Base-by-base conservation (phyloP, 2,888 invertebrate species). In the Drosophila koepferae region DNA sequence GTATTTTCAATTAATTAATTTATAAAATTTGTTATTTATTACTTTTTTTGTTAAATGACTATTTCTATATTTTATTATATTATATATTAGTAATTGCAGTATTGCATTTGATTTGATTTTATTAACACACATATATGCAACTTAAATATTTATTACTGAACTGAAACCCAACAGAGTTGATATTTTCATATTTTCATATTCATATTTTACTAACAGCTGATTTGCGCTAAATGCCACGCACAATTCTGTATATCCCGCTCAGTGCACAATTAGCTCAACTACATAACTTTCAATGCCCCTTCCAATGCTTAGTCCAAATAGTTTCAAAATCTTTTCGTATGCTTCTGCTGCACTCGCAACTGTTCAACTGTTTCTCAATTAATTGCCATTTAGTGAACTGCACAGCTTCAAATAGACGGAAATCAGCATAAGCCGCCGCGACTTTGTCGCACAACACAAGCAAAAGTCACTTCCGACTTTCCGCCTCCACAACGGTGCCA, bases 321-420 rank as follows among this genome's bases (percentile, higher is more conserved):
- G 28, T 20, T 14, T 20, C 12, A 7, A 20, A 6, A 9, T 3
- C 14, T 28, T 7, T 34, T 2, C 20, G n/a, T 43, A 40, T 56
- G 10, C 49, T 36, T 16, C 16, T 18, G 54, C 18, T 20, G 23
- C n/a, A 20, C 36, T 36, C 20, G n/a, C 43, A 56, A 5, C 44
- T 20, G 49, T 41, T 41, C 49, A 56, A 63, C 53, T 67, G 60
- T 58, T 73, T 79, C 63, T 67, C 66, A 74, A 79, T 83, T 81
- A 81, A 82, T 81, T 83, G 75, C 43, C 72, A 78, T 82, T 82
- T 77, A 78, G 69, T 75, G 36, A 70, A 69, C 59, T 76, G 55
- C 49, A 18, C 72, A 68, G 63, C 64, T 73, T 58, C 59, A 69
- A 63, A 65, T 68, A 60, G 61, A 51, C 46, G 67, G 38, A 56